These are phyloP conservation scores for Busseola fusca DNA, from an alignment of 2,888 invertebrate species.

Conservation along the genomic window DNA sequence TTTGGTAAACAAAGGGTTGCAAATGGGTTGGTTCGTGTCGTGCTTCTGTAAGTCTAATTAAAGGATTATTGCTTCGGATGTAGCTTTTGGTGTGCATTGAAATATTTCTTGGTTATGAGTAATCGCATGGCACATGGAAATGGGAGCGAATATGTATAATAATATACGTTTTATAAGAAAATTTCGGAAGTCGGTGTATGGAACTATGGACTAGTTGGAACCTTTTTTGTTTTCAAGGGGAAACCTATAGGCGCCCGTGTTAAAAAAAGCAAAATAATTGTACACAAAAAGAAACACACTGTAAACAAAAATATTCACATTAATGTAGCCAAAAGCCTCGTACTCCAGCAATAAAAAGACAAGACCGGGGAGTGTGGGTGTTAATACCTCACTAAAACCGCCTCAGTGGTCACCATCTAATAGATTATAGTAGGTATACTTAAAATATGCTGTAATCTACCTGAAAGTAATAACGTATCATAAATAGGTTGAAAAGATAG, in stretches of 20 bases:
- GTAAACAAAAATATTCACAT: no score
- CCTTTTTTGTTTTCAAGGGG: neutral
- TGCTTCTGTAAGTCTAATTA: slow-evolving; percentile 39
- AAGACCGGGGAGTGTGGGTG: neutral
- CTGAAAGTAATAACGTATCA: neutral
- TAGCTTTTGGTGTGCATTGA: slow-evolving; percentile 24
- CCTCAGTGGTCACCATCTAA: neutral
- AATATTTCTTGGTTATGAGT: slow-evolving; percentile 33
- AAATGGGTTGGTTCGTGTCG: neutral
- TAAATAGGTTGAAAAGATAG: no score
- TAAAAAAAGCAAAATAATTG: no score
- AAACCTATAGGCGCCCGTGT: neutral
- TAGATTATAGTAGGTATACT: no score
- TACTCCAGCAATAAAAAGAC: neutral
- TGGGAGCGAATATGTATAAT: neutral
- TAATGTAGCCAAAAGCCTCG: no score
- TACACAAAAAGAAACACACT: no score
- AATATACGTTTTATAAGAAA: neutral
- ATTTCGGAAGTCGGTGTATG: no score
- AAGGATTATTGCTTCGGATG: slow-evolving; percentile 30
- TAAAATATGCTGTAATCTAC: neutral
- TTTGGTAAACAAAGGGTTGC: accelerated
- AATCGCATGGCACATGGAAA: slow-evolving; percentile 1
- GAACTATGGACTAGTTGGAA: neutral
- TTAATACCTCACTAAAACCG: neutral